Evolutionary conservation across 2,113 vertebrate genomes (phyloP).

Genomic region (Rhipidura dahli): DNA sequence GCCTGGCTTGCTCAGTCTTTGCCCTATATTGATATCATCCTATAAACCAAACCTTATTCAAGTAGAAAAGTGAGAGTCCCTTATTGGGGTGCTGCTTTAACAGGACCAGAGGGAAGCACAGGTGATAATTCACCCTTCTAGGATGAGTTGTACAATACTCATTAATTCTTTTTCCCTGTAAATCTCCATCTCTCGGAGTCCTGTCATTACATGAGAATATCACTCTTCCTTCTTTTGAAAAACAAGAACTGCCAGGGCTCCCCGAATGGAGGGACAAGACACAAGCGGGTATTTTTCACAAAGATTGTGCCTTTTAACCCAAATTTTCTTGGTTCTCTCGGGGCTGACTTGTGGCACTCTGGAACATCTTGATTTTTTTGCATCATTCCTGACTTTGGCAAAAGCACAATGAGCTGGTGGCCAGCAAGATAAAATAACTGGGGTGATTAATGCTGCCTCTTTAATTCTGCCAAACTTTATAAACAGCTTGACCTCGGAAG

Average conservation of each 20-base stretch:
- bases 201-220: neutral
- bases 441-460: neutral
- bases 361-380: neutral
- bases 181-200: neutral
- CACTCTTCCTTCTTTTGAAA: constrained; percentile 46
- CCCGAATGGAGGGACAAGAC: neutral
- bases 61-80: neutral
- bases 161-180: neutral
- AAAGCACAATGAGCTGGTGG: neutral
- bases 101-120: neutral
- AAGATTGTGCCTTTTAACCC: neutral
- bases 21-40: neutral
- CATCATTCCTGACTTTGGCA: neutral
- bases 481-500: neutral
- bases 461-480: neutral
- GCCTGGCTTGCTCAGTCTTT: neutral
- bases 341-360: neutral
- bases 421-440: neutral
- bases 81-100: neutral
- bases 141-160: neutral
- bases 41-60: neutral
- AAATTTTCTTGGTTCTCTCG: neutral
- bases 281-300: neutral
- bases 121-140: neutral
- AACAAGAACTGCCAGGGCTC: constrained; percentile 39